Evolutionary conservation across 2,113 vertebrate genomes (phyloP), one percentile per base, ranked within the genome.

Genomic region (Ariopsis seemanni): DNA sequence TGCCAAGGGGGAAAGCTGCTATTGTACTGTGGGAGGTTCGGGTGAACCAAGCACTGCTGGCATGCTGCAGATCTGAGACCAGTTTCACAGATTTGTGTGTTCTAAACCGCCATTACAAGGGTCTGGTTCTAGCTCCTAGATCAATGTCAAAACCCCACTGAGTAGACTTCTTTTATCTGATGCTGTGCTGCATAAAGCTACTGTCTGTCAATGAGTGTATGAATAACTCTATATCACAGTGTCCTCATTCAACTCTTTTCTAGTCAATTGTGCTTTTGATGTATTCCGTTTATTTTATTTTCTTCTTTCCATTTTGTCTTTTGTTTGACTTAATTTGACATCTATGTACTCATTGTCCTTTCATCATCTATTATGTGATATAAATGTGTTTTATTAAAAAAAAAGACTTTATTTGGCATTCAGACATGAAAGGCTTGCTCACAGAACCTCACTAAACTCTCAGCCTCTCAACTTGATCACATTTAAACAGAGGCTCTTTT

Each of bases 1-100:
- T 92, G 91, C 93, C 92, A 94, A 89, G 60, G 87, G 87, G 88
- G 87, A 87, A 88, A 81, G 60, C 10, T 85, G 83, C 88, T 90
- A 92, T 92, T 89, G 92, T 92, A 92, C 92, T 91, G 89, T 88
- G 88, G 91, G 91, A 92, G 88, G 93, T 88, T 89, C 88, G 86
- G 88, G 88, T 91, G 89, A 91, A 91, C 88, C 87, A 89, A 91
- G 83, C 88, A 15, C 48, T 75, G 12, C 25, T 82, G 48, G 71
- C 69, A 55, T 75, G 53, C 57, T 50, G 30, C 82, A 79, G 82
- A 84, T 69, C 62, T 79, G 52, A 69, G 72, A 88, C 20, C 74
- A 84, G 82, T 50, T 87, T 65, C 7, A 67, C 12, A 57, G 6
- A 72, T 27, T 30, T 57, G 55, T 22, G 42, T 42, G 22, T 63